These are phyloP conservation scores for Boulengeromyrus knoepffleri DNA, from an alignment of 2,113 vertebrate species.

Conservation along the genomic window DNA sequence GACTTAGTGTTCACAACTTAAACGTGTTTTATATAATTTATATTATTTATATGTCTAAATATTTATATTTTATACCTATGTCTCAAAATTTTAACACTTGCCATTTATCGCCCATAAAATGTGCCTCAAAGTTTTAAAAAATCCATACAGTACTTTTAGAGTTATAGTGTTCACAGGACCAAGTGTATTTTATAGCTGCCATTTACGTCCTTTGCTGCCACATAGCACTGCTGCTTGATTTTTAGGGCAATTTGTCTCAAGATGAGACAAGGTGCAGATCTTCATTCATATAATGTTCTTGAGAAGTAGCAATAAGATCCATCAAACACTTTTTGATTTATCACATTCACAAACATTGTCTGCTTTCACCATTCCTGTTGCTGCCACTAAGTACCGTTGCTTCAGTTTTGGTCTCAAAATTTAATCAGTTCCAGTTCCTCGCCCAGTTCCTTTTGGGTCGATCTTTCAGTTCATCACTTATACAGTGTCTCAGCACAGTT, in stretches of 20 bases:
- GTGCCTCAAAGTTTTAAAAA: not conserved
- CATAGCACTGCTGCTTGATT: not conserved
- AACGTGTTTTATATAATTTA: not conserved
- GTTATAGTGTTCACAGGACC: not conserved
- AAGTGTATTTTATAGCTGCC: not conserved
- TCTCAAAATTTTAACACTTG: not conserved
- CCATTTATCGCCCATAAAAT: not conserved
- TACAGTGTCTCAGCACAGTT: not conserved
- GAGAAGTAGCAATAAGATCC: not conserved
- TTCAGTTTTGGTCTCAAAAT: not conserved
- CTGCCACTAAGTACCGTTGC: not conserved
- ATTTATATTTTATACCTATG: not conserved
- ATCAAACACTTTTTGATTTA: not conserved
- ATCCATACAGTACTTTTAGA: not conserved
- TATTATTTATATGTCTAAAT: not conserved
- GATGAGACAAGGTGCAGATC: not conserved
- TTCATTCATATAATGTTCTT: not conserved
- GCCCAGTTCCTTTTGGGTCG: not conserved
- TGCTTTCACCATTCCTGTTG: not conserved
- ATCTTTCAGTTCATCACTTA: not conserved
- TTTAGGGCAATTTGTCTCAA: not conserved
- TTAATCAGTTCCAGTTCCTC: not conserved
- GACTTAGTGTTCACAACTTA: not conserved
- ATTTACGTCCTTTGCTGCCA: not conserved
- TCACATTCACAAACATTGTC: not conserved